Conservation (phyloP, 92 coral and sea anemone genomes). For the Phenganax subtilis region DNA sequence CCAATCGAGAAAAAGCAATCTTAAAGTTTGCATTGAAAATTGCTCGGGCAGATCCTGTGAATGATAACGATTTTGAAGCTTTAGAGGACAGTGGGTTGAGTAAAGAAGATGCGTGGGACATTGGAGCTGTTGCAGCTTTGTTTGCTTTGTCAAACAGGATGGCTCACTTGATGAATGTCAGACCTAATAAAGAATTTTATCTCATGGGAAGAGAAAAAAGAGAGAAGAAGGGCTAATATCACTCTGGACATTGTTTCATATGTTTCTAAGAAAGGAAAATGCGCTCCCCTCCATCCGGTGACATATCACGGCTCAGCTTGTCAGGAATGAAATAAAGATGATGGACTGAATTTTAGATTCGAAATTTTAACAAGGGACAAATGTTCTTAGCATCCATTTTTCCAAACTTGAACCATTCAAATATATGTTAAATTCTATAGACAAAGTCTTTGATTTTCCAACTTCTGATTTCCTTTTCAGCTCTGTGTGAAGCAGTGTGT, state of each 20-base stretch:
- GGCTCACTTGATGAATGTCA: slow-evolving; percentile 85
- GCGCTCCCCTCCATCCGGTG: too few species aligned
- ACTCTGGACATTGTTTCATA: neutral
- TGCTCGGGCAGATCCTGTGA: slow-evolving; percentile 64
- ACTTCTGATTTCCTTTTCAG: too few species aligned
- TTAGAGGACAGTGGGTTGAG: slow-evolving; percentile 65
- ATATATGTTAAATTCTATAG: too few species aligned
- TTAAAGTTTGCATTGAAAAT: slow-evolving; percentile 77
- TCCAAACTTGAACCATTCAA: too few species aligned
- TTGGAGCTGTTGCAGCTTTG: slow-evolving; percentile 84
- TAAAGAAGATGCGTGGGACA: slow-evolving; percentile 90
- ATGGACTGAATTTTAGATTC: too few species aligned
- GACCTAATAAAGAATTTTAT: slow-evolving; percentile 86
- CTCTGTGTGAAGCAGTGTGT: too few species aligned
- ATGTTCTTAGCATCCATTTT: too few species aligned
- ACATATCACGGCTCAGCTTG: too few species aligned
- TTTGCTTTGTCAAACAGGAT: slow-evolving; percentile 90
- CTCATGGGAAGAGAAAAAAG: slow-evolving; percentile 68
- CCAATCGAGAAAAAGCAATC: slow-evolving; percentile 75
- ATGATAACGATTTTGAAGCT: slow-evolving; percentile 61
- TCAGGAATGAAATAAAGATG: too few species aligned
- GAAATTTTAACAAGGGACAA: too few species aligned
- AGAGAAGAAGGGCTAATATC: slow-evolving; percentile 40
- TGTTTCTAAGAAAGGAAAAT: neutral
- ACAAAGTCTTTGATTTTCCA: too few species aligned